Evolutionary conservation across 2,797 vertebrate species (phyloP), one percentile per base, ranked within the genome.

Genomic region (Neomorphus geoffroyi): DNA sequence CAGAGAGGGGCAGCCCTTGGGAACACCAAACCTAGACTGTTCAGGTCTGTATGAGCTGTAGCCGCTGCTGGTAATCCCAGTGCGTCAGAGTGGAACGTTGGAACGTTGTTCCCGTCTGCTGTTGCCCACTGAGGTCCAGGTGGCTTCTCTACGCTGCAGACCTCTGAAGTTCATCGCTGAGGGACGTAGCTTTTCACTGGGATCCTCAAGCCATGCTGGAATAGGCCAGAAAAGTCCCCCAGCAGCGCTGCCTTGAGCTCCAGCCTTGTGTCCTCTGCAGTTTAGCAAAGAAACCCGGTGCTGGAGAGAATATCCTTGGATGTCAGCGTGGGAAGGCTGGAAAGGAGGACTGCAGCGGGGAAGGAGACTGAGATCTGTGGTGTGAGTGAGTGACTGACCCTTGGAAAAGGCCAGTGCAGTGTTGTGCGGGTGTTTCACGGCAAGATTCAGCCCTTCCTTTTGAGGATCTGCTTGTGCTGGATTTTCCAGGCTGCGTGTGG

Each of bases 381-480:
- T 48, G 41, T 0, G 0, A 86, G 61, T 54, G 35, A 19, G 30
- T 53, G 45, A 22, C n/a, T 86, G 70, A 21, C 33, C 43, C 27
- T 54, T 5, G 6, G 80, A 56, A 57, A 22, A 6, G 24, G 17
- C 39, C n/a, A n/a, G 1, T 1, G 1, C 30, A 30, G 9, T 7
- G 1, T 14, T 51, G 15, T 14, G 5, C 8, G 35, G 6, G 16
- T n/a, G 18, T 35, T 32, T 51, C 50, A 10, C 0, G 1, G 22
- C 26, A 46, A 6, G 1, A 1, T 60, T 78, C 18, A 35, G 41
- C 43, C 26, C 26, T 46, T n/a, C 23, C 26, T 62, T 72, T 37
- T 10, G 43, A 54, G 24, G 21, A 50, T 33, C 27, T 7, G 3
- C 17, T 75, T 33, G 14, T 45, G 64, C 54, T 54, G 71, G 27